Percentiles rank a stretch among this genome's conserved stretches.
These are phyloP conservation scores for Serinus canaria DNA, from an alignment of 2,113 vertebrate species.

Conservation along the genomic window DNA sequence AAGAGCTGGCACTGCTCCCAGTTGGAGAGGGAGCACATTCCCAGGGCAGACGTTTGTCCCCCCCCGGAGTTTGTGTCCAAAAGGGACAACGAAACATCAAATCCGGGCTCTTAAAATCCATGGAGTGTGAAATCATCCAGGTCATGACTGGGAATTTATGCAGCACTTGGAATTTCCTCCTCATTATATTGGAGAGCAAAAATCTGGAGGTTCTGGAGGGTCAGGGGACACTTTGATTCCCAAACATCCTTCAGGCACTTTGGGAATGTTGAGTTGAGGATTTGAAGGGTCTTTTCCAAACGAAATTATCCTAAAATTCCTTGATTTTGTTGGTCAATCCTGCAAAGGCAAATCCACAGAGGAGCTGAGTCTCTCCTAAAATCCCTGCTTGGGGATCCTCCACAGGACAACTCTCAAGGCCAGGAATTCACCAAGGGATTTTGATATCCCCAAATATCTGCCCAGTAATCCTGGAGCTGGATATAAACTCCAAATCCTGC, in stretches of 20 bases:
- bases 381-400: neutral
- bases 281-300: neutral
- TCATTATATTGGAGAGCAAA: neutral
- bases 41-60: neutral
- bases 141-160: neutral
- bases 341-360: neutral
- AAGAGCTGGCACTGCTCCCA: neutral
- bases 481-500: neutral
- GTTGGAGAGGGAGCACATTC: rapidly evolving
- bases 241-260: neutral
- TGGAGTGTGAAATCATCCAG: neutral
- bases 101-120: neutral
- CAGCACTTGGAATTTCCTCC: neutral
- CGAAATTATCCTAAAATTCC: neutral
- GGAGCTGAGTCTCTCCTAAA: neutral
- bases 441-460: neutral
- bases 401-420: rapidly evolving
- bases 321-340: neutral
- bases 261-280: neutral
- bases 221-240: neutral
- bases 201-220: neutral
- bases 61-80: neutral
- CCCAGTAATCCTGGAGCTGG: neutral
- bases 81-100: neutral
- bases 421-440: neutral